Evolutionary conservation across 2,113 vertebrate species (phyloP).

Genomic region (Nothoprocta pentlandii): DNA sequence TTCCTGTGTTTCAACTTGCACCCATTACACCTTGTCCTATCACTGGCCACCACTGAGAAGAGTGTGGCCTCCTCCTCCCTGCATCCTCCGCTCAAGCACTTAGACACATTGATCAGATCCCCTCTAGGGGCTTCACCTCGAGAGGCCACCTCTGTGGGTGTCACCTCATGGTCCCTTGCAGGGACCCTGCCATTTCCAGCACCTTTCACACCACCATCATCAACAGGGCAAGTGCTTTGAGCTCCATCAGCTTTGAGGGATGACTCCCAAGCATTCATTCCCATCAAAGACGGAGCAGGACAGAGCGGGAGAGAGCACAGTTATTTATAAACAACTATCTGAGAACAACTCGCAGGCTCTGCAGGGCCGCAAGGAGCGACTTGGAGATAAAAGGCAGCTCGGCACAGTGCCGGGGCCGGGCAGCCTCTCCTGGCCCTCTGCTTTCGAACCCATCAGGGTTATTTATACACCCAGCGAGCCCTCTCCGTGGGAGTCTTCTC

Average conservation of each 20-base stretch:
- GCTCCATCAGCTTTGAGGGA: background rate
- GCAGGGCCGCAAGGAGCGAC: background rate
- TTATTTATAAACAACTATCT: constrained; percentile 56
- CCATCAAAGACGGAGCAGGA: background rate
- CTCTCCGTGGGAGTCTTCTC: background rate
- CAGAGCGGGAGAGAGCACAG: background rate
- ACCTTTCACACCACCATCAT: background rate
- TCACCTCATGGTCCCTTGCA: rapidly evolving
- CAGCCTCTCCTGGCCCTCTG: constrained; percentile 18
- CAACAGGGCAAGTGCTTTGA: background rate
- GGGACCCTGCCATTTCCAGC: background rate
- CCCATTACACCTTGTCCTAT: no score
- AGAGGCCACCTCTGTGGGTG: background rate
- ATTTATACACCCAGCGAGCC: constrained; percentile 32
- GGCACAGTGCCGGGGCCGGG: background rate
- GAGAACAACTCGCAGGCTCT: constrained; percentile 43
- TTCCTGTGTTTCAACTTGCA: no score
- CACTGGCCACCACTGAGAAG: no score
- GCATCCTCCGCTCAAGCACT: no score
- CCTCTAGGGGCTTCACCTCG: no score
- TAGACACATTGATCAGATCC: no score
- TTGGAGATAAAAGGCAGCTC: constrained; percentile 47
- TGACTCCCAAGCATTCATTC: background rate
- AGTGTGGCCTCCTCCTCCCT: no score
- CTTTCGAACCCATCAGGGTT: background rate